Evolutionary conservation across 2,113 vertebrate genomes (phyloP).

Genomic region (Odocoileus hemionus): DNA sequence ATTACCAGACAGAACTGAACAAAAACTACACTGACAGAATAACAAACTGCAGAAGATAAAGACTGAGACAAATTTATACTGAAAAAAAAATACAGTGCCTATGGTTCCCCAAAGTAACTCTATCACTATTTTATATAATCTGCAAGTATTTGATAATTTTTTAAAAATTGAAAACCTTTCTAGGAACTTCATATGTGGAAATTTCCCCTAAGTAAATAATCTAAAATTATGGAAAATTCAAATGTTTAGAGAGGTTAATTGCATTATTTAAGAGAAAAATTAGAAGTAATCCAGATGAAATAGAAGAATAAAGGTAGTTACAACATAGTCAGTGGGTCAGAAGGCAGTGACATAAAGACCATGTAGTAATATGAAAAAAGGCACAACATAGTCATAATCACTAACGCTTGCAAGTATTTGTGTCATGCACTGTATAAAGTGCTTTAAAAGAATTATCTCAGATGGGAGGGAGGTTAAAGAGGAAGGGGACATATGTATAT

Average conservation of each 20-base stretch:
- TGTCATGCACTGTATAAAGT: not conserved
- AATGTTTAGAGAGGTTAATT: not conserved
- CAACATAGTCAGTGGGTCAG: not conserved
- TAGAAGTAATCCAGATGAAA: not conserved
- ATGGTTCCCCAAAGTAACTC: not conserved
- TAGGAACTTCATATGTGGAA: not conserved
- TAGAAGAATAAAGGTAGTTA: not conserved
- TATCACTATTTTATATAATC: not conserved
- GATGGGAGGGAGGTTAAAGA: not conserved
- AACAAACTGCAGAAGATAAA: not conserved
- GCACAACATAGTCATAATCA: not conserved
- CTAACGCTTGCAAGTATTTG: not conserved
- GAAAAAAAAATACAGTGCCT: not conserved
- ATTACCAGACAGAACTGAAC: not conserved
- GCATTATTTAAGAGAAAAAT: not conserved
- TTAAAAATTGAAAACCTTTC: not conserved
- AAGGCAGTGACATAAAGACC: not conserved
- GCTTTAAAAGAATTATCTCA: slow-evolving; percentile 6
- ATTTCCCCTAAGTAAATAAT: not conserved
- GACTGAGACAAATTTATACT: not conserved
- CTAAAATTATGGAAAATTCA: not conserved
- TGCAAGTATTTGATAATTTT: not conserved
- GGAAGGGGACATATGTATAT: not conserved
- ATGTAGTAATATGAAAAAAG: not conserved
- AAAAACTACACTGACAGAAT: not conserved